A percentile compares a stretch with the other conserved stretches of the same genome.
phyloP scores from a whole-genome alignment of 2,797 vertebrate species.

The Ptychadena robeensis region DNA sequence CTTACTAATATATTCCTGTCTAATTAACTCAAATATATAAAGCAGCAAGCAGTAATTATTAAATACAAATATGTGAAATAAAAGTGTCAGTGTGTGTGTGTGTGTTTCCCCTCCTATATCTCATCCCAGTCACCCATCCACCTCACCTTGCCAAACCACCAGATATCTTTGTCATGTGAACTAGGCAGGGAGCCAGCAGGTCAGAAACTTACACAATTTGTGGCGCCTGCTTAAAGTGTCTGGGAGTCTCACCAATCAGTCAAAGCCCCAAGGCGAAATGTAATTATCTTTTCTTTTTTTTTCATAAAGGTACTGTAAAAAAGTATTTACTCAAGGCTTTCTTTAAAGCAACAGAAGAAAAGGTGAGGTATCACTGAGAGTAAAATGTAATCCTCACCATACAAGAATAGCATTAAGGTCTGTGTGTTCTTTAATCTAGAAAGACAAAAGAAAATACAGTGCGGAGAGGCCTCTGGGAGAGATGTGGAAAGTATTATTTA shows the following conservation, averaged over 20 bases:
- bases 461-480: conserved; percentile 1
- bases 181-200: conserved; percentile 74
- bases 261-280: conserved; percentile 75
- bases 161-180: conserved; percentile 76
- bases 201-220: conserved; percentile 77
- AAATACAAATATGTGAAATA: conserved; percentile 44
- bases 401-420: conserved; percentile 58
- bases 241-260: conserved; percentile 73
- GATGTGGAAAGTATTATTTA: conserved; percentile 32
- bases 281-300: conserved; percentile 74
- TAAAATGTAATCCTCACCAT: conserved; percentile 55
- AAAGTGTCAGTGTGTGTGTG: conserved; percentile 33
- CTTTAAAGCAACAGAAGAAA: conserved; percentile 54
- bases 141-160: conserved; percentile 73
- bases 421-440: not conserved
- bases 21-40: conserved; percentile 10
- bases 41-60: conserved; percentile 12
- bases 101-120: conserved; percentile 60
- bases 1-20: not conserved
- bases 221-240: conserved; percentile 79
- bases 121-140: conserved; percentile 68
- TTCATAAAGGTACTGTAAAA: conserved; percentile 64
- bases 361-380: conserved; percentile 53
- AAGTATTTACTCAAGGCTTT: conserved; percentile 63
- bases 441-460: not conserved